Percentiles rank a stretch among this genome's conserved stretches.
These are phyloP conservation scores for Phaonia tiefii DNA, from an alignment of 2,888 invertebrate species.

Conservation along the genomic window DNA sequence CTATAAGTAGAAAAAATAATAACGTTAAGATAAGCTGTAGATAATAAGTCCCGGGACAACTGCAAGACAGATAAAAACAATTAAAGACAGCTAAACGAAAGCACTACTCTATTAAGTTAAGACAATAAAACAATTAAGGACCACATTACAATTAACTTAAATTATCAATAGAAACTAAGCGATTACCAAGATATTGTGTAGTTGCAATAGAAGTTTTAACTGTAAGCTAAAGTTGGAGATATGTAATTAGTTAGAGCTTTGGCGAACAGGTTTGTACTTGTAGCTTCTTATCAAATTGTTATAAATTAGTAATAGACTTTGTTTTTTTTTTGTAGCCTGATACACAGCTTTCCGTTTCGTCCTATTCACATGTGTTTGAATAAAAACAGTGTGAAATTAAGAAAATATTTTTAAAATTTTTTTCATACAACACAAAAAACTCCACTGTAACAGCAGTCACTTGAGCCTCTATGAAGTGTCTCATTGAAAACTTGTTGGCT, in stretches of 20 bases:
- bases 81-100: slow-evolving; percentile 31
- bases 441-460: neutral
- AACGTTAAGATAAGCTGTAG: slow-evolving; percentile 30
- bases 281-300: slow-evolving; percentile 51
- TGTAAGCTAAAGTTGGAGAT: too few relatives aligned
- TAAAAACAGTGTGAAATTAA: slow-evolving; percentile 55
- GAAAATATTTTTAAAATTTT: slow-evolving; percentile 54
- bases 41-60: slow-evolving; percentile 17
- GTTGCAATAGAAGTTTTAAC: too few relatives aligned
- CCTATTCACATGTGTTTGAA: neutral
- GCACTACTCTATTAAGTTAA: slow-evolving; percentile 9
- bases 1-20: neutral
- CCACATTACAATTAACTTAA: too few relatives aligned
- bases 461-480: neutral
- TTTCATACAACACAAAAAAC: slow-evolving; percentile 5
- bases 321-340: slow-evolving; percentile 10
- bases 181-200: too few relatives aligned
- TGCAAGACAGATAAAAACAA: slow-evolving; percentile 21
- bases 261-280: slow-evolving; percentile 42
- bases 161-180: too few relatives aligned
- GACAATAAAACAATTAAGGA: neutral
- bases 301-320: slow-evolving; percentile 37
- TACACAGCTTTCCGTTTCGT: slow-evolving; percentile 61
- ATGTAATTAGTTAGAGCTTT: too few relatives aligned
- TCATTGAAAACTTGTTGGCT: slow-evolving; percentile 6